Evolutionary conservation across 2,888 invertebrate genomes (phyloP).

Genomic region (Dusona sp.): DNA sequence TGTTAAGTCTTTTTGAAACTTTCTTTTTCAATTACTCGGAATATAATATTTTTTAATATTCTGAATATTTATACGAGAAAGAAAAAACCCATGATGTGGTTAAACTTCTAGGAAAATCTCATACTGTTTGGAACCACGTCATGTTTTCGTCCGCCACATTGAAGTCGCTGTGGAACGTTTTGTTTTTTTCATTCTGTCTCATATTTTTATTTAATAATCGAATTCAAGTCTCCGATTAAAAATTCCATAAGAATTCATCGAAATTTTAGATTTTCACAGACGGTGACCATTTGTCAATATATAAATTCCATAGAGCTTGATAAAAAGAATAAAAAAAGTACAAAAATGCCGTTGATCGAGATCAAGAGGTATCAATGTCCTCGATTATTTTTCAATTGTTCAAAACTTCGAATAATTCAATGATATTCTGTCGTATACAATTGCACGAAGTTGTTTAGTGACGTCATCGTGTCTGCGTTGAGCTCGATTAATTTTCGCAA

Average conservation of each 20-base stretch:
- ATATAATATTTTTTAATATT: neutral
- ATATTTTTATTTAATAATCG: neutral
- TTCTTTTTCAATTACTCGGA: neutral
- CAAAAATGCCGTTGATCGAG: neutral
- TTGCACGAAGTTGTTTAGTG: neutral
- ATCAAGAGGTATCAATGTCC: neutral
- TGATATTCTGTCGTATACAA: neutral
- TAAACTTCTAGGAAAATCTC: neutral
- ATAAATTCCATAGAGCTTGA: no score
- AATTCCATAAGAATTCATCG: no score
- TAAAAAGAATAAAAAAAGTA: neutral
- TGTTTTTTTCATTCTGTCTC: neutral
- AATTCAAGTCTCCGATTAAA: neutral
- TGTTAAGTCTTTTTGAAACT: neutral
- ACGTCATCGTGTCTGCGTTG: neutral
- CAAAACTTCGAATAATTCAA: neutral
- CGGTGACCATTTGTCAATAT: no score
- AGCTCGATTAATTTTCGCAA: slow-evolving; percentile 35
- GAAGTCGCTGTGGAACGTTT: neutral
- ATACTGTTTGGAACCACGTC: neutral
- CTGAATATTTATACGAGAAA: neutral
- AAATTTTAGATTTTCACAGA: neutral
- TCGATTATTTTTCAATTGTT: neutral
- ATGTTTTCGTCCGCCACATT: neutral
- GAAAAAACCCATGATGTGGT: neutral